Evolutionary conservation across 2,888 invertebrate species (phyloP).

Genomic region (Sinhomidia bicolor): DNA sequence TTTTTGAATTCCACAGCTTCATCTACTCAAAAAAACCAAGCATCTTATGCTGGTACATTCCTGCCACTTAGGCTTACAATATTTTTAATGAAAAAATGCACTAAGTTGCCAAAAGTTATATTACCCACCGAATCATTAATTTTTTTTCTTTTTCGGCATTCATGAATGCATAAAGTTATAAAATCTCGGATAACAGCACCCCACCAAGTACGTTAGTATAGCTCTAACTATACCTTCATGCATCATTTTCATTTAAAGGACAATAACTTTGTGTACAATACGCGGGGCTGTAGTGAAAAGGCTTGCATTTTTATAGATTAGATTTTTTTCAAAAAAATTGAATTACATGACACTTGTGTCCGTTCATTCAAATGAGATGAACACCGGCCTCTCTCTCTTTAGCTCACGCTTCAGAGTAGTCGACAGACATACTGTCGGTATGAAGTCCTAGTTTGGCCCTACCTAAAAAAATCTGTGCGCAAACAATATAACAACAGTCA

Average conservation of each 20-base stretch:
- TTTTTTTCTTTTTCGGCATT: background rate
- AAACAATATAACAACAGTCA: background rate
- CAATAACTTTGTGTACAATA: background rate
- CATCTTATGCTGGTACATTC: background rate
- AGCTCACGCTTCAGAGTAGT: too few species aligned
- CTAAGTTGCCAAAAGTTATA: slow-evolving; percentile 8
- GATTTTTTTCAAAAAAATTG: slow-evolving; percentile 55
- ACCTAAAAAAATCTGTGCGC: slow-evolving; percentile 31
- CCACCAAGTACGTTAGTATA: background rate
- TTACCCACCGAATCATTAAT: background rate
- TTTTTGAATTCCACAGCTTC: too few species aligned
- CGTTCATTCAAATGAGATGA: slow-evolving; percentile 52
- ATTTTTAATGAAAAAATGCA: background rate
- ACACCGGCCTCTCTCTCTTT: slow-evolving; percentile 42
- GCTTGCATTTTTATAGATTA: slow-evolving; percentile 51
- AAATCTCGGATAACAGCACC: slow-evolving; percentile 3
- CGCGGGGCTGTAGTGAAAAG: slow-evolving; percentile 4
- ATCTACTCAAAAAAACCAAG: background rate
- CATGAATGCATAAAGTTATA: background rate
- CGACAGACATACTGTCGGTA: background rate
- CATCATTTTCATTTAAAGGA: background rate
- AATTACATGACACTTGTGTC: slow-evolving; percentile 64
- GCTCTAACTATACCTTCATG: background rate
- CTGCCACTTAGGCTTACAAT: background rate
- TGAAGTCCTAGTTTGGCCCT: background rate